Percentiles rank a stretch among this genome's conserved stretches.
Evolutionary conservation across 2,113 vertebrate species (phyloP).

Genomic region (Galeopterus variegatus): DNA sequence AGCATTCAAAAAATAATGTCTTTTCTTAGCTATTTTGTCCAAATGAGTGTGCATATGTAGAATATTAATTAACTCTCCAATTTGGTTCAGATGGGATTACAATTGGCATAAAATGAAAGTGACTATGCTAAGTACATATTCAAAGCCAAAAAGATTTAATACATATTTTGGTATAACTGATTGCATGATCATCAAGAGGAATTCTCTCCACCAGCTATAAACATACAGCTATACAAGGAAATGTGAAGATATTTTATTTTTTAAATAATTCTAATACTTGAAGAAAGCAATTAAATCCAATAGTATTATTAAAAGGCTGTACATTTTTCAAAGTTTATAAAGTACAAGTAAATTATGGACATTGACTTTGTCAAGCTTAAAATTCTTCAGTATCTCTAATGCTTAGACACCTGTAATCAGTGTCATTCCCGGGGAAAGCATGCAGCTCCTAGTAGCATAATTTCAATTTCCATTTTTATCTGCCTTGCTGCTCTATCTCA

Average conservation of each 20-base stretch:
- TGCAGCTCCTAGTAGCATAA: neutral
- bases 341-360: neutral
- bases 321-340: neutral
- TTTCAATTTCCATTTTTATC: neutral
- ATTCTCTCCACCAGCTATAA: slow-evolving; percentile 17
- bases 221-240: slow-evolving; percentile 5
- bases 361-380: neutral
- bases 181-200: neutral
- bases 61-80: slow-evolving; percentile 64
- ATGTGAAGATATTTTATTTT: neutral
- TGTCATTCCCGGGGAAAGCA: neutral
- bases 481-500: neutral
- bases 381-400: neutral
- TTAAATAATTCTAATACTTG: slow-evolving; percentile 18
- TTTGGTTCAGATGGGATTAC: slow-evolving; percentile 28
- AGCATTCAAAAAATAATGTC: slow-evolving; percentile 55
- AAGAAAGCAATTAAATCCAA: slow-evolving; percentile 2
- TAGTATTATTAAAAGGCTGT: neutral
- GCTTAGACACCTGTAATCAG: neutral
- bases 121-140: slow-evolving; percentile 44
- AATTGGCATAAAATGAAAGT: slow-evolving; percentile 50
- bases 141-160: slow-evolving; percentile 57
- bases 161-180: slow-evolving; percentile 31
- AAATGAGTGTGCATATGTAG: slow-evolving; percentile 63
- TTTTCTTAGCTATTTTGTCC: slow-evolving; percentile 53